A percentile compares a stretch with the other conserved stretches of the same genome.
These are phyloP conservation scores for Chloropsis cyanopogon DNA, from an alignment of 2,113 vertebrate genomes.

Conservation along the genomic window DNA sequence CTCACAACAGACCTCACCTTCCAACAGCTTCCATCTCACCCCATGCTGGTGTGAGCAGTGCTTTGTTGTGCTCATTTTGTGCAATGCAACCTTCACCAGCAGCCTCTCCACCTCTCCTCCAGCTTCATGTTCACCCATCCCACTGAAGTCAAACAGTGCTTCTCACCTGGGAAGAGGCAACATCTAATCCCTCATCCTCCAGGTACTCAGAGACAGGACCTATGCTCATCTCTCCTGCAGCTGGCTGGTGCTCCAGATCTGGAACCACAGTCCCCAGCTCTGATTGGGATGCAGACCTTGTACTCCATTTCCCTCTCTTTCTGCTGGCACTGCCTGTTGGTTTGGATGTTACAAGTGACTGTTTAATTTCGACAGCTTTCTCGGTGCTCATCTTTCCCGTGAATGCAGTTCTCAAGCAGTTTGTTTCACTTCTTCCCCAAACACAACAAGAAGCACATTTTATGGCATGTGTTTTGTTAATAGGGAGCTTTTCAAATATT, in stretches of 20 bases:
- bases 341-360: slow-evolving; percentile 22
- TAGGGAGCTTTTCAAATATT: slow-evolving; percentile 66
- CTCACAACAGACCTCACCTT: not conserved
- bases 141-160: not conserved
- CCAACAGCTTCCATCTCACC: not conserved
- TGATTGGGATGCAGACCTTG: slow-evolving; percentile 45
- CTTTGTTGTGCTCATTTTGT: not conserved
- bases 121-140: not conserved
- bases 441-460: slow-evolving; percentile 31
- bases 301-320: not conserved
- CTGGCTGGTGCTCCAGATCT: not conserved
- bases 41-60: not conserved
- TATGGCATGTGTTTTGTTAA: slow-evolving; percentile 58
- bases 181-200: not conserved
- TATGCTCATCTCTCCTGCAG: not conserved
- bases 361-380: slow-evolving; percentile 35
- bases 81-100: not conserved
- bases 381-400: not conserved
- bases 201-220: not conserved
- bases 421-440: slow-evolving; percentile 16
- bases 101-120: not conserved
- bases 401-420: slow-evolving; percentile 28
- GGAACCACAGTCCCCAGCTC: not conserved
- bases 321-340: slow-evolving; percentile 38
- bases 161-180: not conserved